phyloP scores from a whole-genome alignment of 2,888 invertebrate species.

The Cephus pulcher region DNA sequence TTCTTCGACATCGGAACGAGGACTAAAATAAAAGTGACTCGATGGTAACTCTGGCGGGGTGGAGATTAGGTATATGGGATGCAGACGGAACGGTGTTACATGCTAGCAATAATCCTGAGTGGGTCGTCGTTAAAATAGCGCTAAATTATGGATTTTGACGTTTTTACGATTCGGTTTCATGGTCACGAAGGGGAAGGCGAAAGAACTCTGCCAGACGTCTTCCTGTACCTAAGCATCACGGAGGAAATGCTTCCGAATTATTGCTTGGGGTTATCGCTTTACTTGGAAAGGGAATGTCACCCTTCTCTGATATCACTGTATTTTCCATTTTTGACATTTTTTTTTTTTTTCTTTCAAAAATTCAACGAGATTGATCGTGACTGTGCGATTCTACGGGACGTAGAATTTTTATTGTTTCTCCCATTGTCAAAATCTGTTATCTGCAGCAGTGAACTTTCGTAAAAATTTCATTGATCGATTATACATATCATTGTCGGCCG shows the following conservation, averaged over 20 bases:
- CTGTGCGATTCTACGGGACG: not conserved
- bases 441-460: not conserved
- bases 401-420: not conserved
- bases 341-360: not conserved
- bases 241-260: slow-evolving; percentile 43
- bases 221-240: slow-evolving; percentile 4
- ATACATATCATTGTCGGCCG: not conserved
- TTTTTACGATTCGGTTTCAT: slow-evolving; percentile 46
- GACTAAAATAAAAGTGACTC: slow-evolving; percentile 17
- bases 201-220: not conserved
- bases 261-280: slow-evolving; percentile 36
- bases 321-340: not conserved
- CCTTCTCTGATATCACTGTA: not conserved
- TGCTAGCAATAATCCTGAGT: slow-evolving; percentile 38
- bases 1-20: slow-evolving; percentile 10
- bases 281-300: slow-evolving; percentile 33
- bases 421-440: not conserved
- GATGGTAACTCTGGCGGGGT: slow-evolving; percentile 19
- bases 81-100: slow-evolving; percentile 13
- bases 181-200: slow-evolving; percentile 15
- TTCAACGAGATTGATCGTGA: not conserved
- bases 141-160: slow-evolving; percentile 43
- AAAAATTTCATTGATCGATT: not conserved
- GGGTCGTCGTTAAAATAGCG: slow-evolving; percentile 37
- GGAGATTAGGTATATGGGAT: not conserved